Evolutionary conservation across 2,888 invertebrate species (phyloP).

Genomic region (Odiellus spinosus): DNA sequence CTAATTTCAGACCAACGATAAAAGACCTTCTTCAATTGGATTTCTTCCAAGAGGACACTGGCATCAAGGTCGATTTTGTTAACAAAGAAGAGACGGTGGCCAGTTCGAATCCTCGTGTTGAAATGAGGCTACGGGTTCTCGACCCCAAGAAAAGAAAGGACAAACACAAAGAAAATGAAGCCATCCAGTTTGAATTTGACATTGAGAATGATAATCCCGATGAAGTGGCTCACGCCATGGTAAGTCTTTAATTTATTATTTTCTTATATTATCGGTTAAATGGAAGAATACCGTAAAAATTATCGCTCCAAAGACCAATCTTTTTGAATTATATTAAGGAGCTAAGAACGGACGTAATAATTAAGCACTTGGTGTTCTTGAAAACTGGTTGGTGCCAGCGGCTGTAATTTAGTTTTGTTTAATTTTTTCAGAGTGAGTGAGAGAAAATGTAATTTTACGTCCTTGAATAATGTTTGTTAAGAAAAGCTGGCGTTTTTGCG

Average conservation of each 20-base stretch:
- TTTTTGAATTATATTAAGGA: too few species aligned
- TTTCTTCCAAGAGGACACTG: constrained; percentile 91
- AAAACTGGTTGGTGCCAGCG: too few species aligned
- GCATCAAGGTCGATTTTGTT: constrained; percentile 55
- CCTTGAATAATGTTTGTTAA: too few species aligned
- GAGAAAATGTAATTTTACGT: too few species aligned
- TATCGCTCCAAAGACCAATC: not conserved
- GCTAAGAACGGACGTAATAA: too few species aligned
- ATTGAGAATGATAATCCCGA: constrained; percentile 78
- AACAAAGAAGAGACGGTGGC: constrained; percentile 38
- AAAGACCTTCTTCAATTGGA: constrained; percentile 86
- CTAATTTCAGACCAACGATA: constrained; percentile 51
- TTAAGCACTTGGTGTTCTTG: too few species aligned
- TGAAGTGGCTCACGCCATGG: constrained; percentile 86
- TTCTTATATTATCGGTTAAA: not conserved
- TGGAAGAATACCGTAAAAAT: not conserved
- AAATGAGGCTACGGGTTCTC: constrained; percentile 78
- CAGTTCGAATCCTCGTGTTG: constrained; percentile 43
- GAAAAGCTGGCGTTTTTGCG: too few species aligned
- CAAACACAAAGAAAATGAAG: constrained; percentile 96
- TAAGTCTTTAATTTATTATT: constrained; percentile 24
- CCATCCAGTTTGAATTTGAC: constrained; percentile 96
- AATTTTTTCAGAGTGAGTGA: too few species aligned
- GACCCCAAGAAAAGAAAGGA: constrained; percentile 94
- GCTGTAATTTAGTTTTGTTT: too few species aligned